Evolutionary conservation across 2,797 vertebrate genomes (phyloP), one percentile per base, ranked within the genome.

Genomic region (Esox lucius): DNA sequence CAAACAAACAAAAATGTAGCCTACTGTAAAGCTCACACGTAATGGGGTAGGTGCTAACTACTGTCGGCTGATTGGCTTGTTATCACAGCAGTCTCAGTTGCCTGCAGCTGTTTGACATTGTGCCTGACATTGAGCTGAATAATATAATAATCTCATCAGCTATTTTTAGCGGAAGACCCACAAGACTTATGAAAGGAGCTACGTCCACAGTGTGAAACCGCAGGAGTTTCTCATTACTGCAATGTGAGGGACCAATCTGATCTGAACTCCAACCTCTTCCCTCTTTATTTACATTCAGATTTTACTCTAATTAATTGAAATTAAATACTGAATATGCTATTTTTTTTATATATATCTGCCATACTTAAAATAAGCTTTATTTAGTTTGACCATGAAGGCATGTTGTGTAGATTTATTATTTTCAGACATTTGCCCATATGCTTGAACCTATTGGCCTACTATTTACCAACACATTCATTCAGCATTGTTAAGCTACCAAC

Each of bases 341-440:
- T 5, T 28, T 17, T 46, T 46, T 46, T 46, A 46, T 46, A n/a
- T 46, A 46, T 46, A 46, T 46, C 42, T 13, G 42, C 42, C 33
- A 1, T 19, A 17, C 15, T 19, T 19, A 17, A 91, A 91, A 90
- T 87, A 88, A 70, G 39, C 77, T 86, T 42, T 87, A 68, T 93
- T 91, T 90, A 90, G 88, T 91, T 77, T 88, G 89, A 84, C 71
- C 77, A 83, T 24, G 31, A 59, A 61, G 56, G 56, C 3, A 70
- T 79, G 67, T 82, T 77, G 78, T 6, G 72, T 81, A 33, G 76
- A 70, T 64, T 28, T 22, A 61, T 24, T 12, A 61, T 61, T 61
- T 22, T 13, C 22, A 56, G 19, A 15, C 22, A 9, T 61, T 61
- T 26, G n/a, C 56, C 9, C 11, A 26, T 26, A 24, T 9, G 11